Evolutionary conservation across 2,113 vertebrate genomes (phyloP).

Genomic region (Pluvianellus socialis): DNA sequence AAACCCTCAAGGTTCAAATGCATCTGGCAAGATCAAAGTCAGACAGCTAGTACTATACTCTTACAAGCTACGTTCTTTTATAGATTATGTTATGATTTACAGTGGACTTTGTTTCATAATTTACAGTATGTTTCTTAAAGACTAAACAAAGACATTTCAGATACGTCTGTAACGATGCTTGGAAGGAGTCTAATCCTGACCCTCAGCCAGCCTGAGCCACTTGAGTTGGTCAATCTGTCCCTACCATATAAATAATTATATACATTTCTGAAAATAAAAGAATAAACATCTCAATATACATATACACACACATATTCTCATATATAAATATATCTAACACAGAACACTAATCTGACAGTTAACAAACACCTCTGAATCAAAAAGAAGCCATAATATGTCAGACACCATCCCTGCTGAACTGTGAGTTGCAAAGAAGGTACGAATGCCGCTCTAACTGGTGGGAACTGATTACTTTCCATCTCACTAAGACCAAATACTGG

Average conservation of each 20-base stretch:
- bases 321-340: neutral
- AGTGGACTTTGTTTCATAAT: neutral
- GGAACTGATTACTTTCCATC: neutral
- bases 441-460: neutral
- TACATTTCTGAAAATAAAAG: neutral
- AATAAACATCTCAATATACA: no score
- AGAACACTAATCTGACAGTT: neutral
- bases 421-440: neutral
- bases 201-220: neutral
- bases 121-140: neutral
- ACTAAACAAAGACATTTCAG: neutral
- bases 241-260: neutral
- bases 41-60: neutral
- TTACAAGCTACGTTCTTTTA: neutral
- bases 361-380: neutral
- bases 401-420: neutral
- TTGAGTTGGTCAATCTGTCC: neutral
- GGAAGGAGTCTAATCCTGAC: neutral
- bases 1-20: neutral
- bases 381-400: neutral
- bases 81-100: neutral
- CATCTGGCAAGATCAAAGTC: conserved; percentile 26
- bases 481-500: neutral
- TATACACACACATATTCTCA: no score
- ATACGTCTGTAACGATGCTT: neutral